Evolutionary conservation across 2,797 vertebrate genomes (phyloP).

Genomic region (Pseudochromis fuscus): DNA sequence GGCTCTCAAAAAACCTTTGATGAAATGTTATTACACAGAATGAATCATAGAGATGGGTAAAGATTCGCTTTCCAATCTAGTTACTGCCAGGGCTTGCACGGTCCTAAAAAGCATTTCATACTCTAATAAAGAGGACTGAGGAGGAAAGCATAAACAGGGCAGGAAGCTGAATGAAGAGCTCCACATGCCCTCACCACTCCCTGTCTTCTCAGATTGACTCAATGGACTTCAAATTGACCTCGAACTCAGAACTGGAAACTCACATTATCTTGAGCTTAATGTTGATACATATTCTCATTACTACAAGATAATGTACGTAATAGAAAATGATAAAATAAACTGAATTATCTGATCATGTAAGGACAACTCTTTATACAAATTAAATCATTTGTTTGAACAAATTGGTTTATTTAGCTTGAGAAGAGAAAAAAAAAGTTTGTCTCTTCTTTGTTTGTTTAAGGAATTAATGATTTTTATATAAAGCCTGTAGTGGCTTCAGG

Average conservation of each 20-base stretch:
- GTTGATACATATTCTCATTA: constrained; percentile 32
- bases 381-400: constrained; percentile 43
- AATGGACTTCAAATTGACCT: constrained; percentile 72
- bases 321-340: constrained; percentile 29
- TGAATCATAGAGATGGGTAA: constrained; percentile 83
- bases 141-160: constrained; percentile 63
- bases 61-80: constrained; percentile 85
- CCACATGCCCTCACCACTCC: constrained; percentile 51
- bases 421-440: constrained; percentile 27
- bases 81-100: constrained; percentile 76
- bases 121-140: constrained; percentile 78
- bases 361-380: constrained; percentile 19
- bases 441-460: constrained; percentile 49
- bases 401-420: constrained; percentile 46
- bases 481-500: constrained; percentile 56
- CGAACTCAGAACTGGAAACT: constrained; percentile 49
- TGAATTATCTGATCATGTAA: constrained; percentile 1
- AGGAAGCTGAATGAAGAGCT: constrained; percentile 67
- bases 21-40: constrained; percentile 87
- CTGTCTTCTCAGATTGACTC: constrained; percentile 60
- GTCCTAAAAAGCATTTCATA: constrained; percentile 80
- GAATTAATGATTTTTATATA: constrained; percentile 62
- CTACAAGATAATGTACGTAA: constrained; percentile 21
- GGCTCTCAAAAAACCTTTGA: constrained; percentile 81
- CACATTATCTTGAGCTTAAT: constrained; percentile 36